Conservation (phyloP, 2,888 invertebrate species). For the Microplitis deprimator region DNA sequence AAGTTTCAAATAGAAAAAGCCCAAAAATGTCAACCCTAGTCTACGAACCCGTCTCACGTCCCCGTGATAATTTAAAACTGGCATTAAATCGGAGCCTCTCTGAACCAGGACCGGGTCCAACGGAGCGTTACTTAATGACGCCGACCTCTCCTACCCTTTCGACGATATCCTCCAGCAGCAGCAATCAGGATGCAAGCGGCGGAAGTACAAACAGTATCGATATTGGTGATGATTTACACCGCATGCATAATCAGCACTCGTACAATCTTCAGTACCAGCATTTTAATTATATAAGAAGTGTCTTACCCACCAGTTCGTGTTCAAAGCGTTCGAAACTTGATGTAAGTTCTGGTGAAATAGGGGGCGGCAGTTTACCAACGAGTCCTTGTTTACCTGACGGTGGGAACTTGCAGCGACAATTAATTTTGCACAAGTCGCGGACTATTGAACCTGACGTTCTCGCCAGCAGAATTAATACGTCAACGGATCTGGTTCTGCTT, state of each 20-base stretch:
- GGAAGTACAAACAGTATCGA: slow-evolving; percentile 51
- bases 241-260: slow-evolving; percentile 40
- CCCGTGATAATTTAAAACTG: slow-evolving; percentile 75
- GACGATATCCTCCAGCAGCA: slow-evolving; percentile 52
- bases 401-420: slow-evolving; percentile 73
- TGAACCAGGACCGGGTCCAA: slow-evolving; percentile 73
- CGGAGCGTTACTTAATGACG: slow-evolving; percentile 53
- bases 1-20: slow-evolving; percentile 54
- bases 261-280: slow-evolving; percentile 19
- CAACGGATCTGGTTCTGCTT: slow-evolving; percentile 70
- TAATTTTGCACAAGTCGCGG: slow-evolving; percentile 73
- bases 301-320: slow-evolving; percentile 35
- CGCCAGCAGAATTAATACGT: slow-evolving; percentile 1
- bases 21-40: slow-evolving; percentile 72
- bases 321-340: slow-evolving; percentile 75
- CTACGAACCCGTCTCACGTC: slow-evolving; percentile 71
- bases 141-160: slow-evolving; percentile 61
- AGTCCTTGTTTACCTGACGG: slow-evolving; percentile 75
- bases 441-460: slow-evolving; percentile 73
- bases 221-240: slow-evolving; percentile 37
- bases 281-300: slow-evolving; percentile 23
- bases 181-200: slow-evolving; percentile 37
- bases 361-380: slow-evolving; percentile 71
- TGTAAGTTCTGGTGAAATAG: background rate
- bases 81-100: slow-evolving; percentile 75